Conservation (phyloP, 2,113 vertebrate species). For the Dromiciops gliroides region DNA sequence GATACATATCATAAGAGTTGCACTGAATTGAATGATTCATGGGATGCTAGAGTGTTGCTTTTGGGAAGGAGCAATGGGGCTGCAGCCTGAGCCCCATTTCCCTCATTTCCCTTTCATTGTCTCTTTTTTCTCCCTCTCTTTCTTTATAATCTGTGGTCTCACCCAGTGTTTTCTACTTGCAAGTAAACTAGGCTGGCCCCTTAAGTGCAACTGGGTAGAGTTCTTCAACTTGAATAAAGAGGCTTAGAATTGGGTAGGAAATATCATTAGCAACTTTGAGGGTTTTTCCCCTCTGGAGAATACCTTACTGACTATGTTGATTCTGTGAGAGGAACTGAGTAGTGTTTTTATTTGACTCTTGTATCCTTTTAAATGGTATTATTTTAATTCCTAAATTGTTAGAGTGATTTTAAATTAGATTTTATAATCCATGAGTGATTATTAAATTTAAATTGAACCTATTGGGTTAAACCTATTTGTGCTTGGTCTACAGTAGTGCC, state of each 20-base stretch:
- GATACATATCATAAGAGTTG: not conserved
- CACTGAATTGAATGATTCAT: not conserved
- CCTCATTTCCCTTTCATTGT: not conserved
- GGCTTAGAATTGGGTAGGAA: not conserved
- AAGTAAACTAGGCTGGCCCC: not conserved
- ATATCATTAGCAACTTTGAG: not conserved
- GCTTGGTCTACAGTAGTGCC: not conserved
- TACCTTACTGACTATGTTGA: not conserved
- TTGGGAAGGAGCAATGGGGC: not conserved
- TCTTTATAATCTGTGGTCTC: not conserved
- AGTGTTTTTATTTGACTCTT: not conserved
- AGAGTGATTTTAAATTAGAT: not conserved
- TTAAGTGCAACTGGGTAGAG: not conserved
- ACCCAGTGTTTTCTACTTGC: not conserved
- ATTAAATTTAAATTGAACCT: not conserved
- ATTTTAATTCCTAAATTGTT: not conserved
- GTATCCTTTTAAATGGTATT: not conserved
- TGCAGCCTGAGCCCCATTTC: not conserved
- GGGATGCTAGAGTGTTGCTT: not conserved
- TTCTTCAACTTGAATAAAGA: not conserved
- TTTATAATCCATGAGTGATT: not conserved
- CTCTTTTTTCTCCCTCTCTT: not conserved
- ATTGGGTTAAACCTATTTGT: not conserved
- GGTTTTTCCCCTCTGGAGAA: not conserved
- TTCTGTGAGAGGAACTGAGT: not conserved